Evolutionary conservation across 2,797 vertebrate genomes (phyloP).

Genomic region (Peromyscus attwateri): DNA sequence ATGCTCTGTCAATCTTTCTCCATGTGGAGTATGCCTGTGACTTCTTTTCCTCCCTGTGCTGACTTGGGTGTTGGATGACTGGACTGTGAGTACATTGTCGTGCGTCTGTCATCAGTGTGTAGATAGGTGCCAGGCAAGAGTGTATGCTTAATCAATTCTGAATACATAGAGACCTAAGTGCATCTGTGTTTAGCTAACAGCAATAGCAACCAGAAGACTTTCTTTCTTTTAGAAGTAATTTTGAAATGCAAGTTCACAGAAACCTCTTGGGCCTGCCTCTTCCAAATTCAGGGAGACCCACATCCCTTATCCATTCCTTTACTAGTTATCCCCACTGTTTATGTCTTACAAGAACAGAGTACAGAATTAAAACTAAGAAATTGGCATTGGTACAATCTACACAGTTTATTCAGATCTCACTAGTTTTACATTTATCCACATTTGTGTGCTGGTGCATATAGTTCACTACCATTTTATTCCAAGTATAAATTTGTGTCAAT

Average conservation of each 20-base stretch:
- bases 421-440: background rate
- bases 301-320: background rate
- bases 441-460: background rate
- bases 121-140: background rate
- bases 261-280: rapidly evolving
- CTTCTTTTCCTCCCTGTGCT: background rate
- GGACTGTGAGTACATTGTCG: background rate
- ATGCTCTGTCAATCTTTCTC: background rate
- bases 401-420: background rate
- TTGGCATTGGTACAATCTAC: background rate
- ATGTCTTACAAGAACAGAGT: background rate
- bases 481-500: background rate
- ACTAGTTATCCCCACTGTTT: background rate
- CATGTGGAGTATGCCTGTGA: rapidly evolving
- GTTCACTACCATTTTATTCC: background rate
- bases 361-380: background rate
- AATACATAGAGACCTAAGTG: background rate
- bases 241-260: background rate
- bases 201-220: background rate
- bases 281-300: background rate
- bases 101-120: background rate
- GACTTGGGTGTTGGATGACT: background rate
- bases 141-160: constrained; percentile 7
- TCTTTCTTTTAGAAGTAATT: constrained; percentile 11
- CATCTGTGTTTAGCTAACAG: background rate